These are phyloP conservation scores for Pelecanoides urinatrix DNA, from an alignment of 2,113 vertebrate species.

Conservation along the genomic window DNA sequence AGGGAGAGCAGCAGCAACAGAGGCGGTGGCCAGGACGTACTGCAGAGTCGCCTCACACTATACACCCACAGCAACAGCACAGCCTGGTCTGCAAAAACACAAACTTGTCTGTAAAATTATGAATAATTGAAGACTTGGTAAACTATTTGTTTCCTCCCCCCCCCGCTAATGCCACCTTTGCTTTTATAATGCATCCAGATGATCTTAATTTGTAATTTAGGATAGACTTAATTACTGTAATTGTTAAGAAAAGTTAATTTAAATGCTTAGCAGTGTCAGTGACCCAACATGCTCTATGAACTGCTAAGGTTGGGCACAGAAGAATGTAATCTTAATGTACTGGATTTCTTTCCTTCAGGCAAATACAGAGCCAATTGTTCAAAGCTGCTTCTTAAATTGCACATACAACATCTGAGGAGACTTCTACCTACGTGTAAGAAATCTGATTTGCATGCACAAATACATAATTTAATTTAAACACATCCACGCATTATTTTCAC, in stretches of 20 bases:
- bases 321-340: slow-evolving; percentile 2
- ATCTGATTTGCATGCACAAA: slow-evolving; percentile 1
- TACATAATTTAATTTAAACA: slow-evolving; percentile 5
- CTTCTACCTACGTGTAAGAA: slow-evolving; percentile 7
- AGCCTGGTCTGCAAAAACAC: neutral
- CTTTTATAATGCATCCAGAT: slow-evolving; percentile 23
- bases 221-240: slow-evolving; percentile 35
- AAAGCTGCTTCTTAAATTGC: slow-evolving; percentile 41
- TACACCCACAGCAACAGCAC: neutral
- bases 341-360: slow-evolving; percentile 38
- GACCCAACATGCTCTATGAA: slow-evolving; percentile 30
- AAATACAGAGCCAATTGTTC: slow-evolving; percentile 13
- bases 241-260: slow-evolving; percentile 56
- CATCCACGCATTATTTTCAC: neutral
- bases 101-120: neutral
- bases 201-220: slow-evolving; percentile 63
- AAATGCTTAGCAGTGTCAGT: slow-evolving; percentile 22
- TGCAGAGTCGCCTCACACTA: neutral
- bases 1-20: neutral
- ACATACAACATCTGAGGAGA: slow-evolving; percentile 4
- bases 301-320: slow-evolving; percentile 4
- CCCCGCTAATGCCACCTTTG: neutral
- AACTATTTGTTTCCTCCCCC: neutral
- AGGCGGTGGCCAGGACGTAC: neutral
- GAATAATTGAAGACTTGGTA: neutral